Percentiles rank a stretch among this genome's conserved stretches.
phyloP scores from a whole-genome alignment of 2,888 invertebrate species.

The Hanleya hanleyi region DNA sequence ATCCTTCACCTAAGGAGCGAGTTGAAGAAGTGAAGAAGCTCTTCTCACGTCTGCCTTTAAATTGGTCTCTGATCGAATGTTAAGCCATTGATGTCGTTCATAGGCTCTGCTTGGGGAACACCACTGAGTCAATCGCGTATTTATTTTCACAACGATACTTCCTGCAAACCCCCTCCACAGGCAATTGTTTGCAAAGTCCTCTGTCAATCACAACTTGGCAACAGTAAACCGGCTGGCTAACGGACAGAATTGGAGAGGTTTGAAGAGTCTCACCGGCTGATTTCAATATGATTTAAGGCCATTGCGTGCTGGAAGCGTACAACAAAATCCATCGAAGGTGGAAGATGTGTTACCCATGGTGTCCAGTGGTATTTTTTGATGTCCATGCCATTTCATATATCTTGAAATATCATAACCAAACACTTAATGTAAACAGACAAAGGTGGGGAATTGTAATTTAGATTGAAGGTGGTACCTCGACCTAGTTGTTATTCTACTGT shows the following conservation, averaged over 20 bases:
- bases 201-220: slow-evolving; percentile 2
- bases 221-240: not conserved
- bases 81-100: not conserved
- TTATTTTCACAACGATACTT: slow-evolving; percentile 7
- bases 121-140: not conserved
- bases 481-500: no score
- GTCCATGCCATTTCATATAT: no score
- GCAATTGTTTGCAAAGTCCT: not conserved
- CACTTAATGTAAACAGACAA: no score
- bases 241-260: not conserved
- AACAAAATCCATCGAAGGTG: no score
- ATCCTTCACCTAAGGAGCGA: not conserved
- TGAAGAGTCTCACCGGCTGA: not conserved
- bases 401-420: no score
- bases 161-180: not conserved
- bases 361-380: no score
- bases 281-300: no score
- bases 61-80: not conserved
- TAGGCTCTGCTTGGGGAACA: not conserved
- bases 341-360: no score
- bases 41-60: not conserved
- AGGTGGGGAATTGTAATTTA: no score
- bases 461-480: no score
- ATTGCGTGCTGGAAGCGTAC: no score
- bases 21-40: not conserved